Evolutionary conservation across 1,140 invertebrate genomes (phyloP), one percentile per base, ranked within the genome.

Genomic region (Microvelia longipes): DNA sequence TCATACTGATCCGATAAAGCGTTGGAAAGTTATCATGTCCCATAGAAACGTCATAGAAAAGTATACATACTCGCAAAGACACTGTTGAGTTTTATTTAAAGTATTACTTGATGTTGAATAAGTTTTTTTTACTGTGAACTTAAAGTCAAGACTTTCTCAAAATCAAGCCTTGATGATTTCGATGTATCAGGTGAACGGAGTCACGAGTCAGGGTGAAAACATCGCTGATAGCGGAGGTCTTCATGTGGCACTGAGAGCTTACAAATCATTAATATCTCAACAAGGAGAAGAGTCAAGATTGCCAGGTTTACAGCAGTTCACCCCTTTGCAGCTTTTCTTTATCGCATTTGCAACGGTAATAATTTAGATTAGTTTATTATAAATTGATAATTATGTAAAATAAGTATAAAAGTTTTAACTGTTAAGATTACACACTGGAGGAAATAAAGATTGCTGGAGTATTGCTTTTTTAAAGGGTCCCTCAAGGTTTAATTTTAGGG

Each of bases 161-260:
- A n/a, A n/a, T n/a, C n/a, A n/a, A n/a, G n/a, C n/a, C n/a, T n/a
- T n/a, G n/a, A n/a, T n/a, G n/a, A n/a, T n/a, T n/a, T n/a, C n/a
- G n/a, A n/a, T n/a, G n/a, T n/a, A n/a, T 24, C 75, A 92, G 86
- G 81, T 93, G 24, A 87, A 94, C 76, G 93, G 93, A 2, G 85
- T 87, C 70, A 81, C 85, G 29, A 94, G 91, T 0, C 80, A 94
- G 71, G 91, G 85, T n/a, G 93, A 96, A 81, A 96, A 96, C 77
- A 91, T 96, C 66, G 93, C 93, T 0, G 93, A 96, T 77, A 96
- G 95, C 77, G 93, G 92, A 2, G 87, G 93, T 1, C 77, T 97
- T 27, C 86, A 89, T 68, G 88, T 93, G 76, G 90, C 93, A 1
- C 85, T 87, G 68, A 77, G 82, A 29, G 93, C 91, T 14, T 90